Conservation (phyloP, 1,140 invertebrate species). For the Maconellicoccus hirsutus region DNA sequence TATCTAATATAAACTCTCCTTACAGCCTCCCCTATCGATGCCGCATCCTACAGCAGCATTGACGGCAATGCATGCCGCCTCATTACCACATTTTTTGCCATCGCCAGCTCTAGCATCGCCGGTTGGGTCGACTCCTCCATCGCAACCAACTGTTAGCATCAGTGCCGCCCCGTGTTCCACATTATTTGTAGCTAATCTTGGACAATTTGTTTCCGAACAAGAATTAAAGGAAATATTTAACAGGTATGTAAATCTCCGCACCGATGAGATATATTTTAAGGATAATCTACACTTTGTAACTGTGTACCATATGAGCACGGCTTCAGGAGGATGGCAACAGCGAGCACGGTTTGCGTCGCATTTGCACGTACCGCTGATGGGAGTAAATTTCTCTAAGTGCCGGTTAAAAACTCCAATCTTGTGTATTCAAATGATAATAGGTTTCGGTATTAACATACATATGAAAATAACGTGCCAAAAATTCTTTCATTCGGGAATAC, state of each 20-base stretch:
- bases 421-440: too few species aligned
- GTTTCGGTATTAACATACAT: too few species aligned
- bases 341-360: too few species aligned
- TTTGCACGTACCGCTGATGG: too few species aligned
- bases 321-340: too few species aligned
- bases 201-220: slow-evolving; percentile 90
- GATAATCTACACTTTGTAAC: too few species aligned
- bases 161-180: slow-evolving; percentile 74
- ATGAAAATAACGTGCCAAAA: too few species aligned
- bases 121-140: slow-evolving; percentile 61
- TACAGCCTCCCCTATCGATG: slow-evolving; percentile 44
- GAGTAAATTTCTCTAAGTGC: too few species aligned
- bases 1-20: slow-evolving; percentile 2
- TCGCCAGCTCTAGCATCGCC: slow-evolving; percentile 75
- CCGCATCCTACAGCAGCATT: slow-evolving; percentile 60
- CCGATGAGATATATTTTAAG: too few species aligned
- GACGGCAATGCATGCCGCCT: slow-evolving; percentile 64
- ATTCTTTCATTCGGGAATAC: too few species aligned
- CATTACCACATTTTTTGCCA: slow-evolving; percentile 61
- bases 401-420: too few species aligned
- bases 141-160: slow-evolving; percentile 46
- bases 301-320: too few species aligned
- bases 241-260: slow-evolving; percentile 54
- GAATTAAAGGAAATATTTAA: slow-evolving; percentile 95
- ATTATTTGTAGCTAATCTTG: slow-evolving; percentile 92